Evolutionary conservation across 35 echinoderm and acorn worm genomes (phyloP), one percentile per base, ranked within the genome.

Genomic region (Heliocidaris erythrogramma): DNA sequence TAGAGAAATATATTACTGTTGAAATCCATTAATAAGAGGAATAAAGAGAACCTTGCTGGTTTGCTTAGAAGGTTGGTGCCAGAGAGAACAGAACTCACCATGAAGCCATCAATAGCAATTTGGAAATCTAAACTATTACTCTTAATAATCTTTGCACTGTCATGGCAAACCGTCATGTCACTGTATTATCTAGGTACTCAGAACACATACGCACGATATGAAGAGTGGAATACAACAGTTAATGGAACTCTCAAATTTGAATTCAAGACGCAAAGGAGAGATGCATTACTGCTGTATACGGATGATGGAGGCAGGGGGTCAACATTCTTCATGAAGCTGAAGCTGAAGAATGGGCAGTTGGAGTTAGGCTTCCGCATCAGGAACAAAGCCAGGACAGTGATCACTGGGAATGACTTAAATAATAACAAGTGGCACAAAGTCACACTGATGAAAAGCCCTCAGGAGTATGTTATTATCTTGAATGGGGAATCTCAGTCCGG

Each of bases 161-260:
- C 91, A 56, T 92, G 47, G 91, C 31, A 92, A 18, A 92, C 91
- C 5, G 91, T 42, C 21, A 49, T 92, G 91, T 49, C 94, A 17
- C 87, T 98, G 16, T 94, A 92, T 35, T 98, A 95, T 85, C 48
- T 85, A 13, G 94, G 89, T 11, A 95, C 87, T 10, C 30, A 52
- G 78, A 85, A 94, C n/a, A 95, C 97, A 49, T 98, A 97, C 47
- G 95, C 95, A 87, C 93, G 89, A 47, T 98, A 96, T 95, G 97
- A 98, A 60, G 93, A 85, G 50, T 98, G 97, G 97, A 97, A 98
- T 90, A 97, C 95, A n/a, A 97, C 94, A 21, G 90, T 94, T 0
- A 98, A 98, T 94, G 97, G 97, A 93, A 97, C 97, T 27, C 92
- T 98, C 24, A 94, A 92, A 69, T 98, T 98, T 96, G 93, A 98